phyloP scores from a whole-genome alignment of 2,888 invertebrate genomes.

The Pardosa pseudoannulata region DNA sequence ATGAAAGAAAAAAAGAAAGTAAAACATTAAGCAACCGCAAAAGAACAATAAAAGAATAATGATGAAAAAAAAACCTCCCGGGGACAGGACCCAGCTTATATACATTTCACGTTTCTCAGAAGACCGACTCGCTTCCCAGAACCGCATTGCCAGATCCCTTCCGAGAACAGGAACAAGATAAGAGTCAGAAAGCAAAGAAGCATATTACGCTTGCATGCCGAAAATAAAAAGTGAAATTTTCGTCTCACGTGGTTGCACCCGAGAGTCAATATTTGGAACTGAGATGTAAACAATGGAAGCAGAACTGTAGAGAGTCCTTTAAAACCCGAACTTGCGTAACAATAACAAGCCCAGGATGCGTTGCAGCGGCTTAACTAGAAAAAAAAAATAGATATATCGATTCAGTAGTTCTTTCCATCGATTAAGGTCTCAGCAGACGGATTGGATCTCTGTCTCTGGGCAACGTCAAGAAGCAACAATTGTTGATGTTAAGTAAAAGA shows the following conservation, averaged over 20 bases:
- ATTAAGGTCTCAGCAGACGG: too few relatives aligned
- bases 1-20: neutral
- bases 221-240: neutral
- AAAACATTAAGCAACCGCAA: neutral
- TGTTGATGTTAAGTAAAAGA: too few relatives aligned
- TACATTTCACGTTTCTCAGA: neutral
- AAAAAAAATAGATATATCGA: too few relatives aligned
- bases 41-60: too few relatives aligned
- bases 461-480: too few relatives aligned
- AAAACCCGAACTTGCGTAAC: too few relatives aligned
- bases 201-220: too few relatives aligned
- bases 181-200: neutral
- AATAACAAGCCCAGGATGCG: too few relatives aligned
- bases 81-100: neutral
- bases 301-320: too few relatives aligned
- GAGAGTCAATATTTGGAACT: neutral
- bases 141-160: constrained; percentile 5
- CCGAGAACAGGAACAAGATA: neutral
- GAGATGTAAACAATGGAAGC: constrained; percentile 6
- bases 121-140: neutral
- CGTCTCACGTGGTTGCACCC: neutral
- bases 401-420: too few relatives aligned
- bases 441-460: too few relatives aligned
- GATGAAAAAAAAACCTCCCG: neutral
- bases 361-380: too few relatives aligned